Evolutionary conservation across 2,888 invertebrate species (phyloP).

Genomic region (Andrena haemorrhoa): DNA sequence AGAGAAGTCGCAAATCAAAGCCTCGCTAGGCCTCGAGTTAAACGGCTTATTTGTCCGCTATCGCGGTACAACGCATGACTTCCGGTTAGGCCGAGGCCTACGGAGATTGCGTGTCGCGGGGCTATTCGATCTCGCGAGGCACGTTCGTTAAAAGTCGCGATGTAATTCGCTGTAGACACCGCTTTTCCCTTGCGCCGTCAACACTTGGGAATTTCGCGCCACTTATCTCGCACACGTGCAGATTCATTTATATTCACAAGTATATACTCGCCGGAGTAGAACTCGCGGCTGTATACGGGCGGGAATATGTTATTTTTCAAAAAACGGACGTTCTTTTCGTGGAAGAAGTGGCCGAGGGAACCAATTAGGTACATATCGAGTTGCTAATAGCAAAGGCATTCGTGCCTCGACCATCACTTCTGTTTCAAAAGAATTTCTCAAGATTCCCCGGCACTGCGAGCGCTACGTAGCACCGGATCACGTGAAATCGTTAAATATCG

Average conservation of each 20-base stretch:
- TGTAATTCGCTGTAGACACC: constrained; percentile 46
- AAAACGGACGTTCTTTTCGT: constrained; percentile 6
- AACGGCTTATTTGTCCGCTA: constrained; percentile 68
- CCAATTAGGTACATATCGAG: not conserved
- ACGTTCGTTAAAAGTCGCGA: constrained; percentile 53
- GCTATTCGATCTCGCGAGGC: constrained; percentile 49
- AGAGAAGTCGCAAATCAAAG: constrained; percentile 38
- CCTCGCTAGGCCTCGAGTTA: constrained; percentile 38
- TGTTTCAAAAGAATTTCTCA: not conserved
- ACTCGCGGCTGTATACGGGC: not conserved
- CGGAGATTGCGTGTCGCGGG: constrained; percentile 59
- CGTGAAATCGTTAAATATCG: constrained; percentile 20
- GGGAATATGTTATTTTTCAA: not conserved
- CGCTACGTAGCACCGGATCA: not conserved
- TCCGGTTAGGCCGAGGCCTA: constrained; percentile 50
- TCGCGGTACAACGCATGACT: constrained; percentile 60
- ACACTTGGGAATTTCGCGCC: constrained; percentile 49
- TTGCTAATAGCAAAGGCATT: not conserved
- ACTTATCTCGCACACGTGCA: constrained; percentile 39
- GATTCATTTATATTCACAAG: constrained; percentile 16
- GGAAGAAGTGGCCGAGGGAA: not conserved
- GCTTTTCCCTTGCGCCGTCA: constrained; percentile 35
- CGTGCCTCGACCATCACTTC: not conserved
- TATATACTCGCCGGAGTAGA: not conserved
- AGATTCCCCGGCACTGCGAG: not conserved